phyloP scores from a whole-genome alignment of 1,140 invertebrate genomes.

The Drosophila kepulauana region DNA sequence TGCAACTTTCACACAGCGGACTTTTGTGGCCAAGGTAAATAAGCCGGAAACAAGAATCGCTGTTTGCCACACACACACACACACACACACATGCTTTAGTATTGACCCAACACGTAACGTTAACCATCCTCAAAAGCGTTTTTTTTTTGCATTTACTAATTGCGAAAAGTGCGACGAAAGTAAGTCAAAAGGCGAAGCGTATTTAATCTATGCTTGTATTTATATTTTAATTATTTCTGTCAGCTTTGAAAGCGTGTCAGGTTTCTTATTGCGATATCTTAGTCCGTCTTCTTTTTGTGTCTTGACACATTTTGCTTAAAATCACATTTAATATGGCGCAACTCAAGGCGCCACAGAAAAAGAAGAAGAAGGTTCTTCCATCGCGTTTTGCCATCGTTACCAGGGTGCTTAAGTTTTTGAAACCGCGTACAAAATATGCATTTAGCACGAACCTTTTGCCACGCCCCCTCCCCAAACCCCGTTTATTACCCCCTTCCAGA shows the following conservation, averaged over 20 bases:
- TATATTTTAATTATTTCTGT: constrained; percentile 57
- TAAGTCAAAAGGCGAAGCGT: background rate
- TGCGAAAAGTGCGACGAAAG: constrained; percentile 4
- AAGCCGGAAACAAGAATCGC: constrained; percentile 54
- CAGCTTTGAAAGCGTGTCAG: constrained; percentile 42
- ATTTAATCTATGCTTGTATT: constrained; percentile 19
- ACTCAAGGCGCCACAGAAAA: background rate
- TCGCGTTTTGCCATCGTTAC: constrained; percentile 38
- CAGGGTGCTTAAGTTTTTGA: constrained; percentile 54
- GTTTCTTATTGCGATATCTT: constrained; percentile 54
- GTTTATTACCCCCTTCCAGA: too few species aligned
- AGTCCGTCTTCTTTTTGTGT: constrained; percentile 10
- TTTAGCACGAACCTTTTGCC: constrained; percentile 73
- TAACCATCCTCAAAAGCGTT: too few species aligned
- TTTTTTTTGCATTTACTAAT: constrained; percentile 34
- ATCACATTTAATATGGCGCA: constrained; percentile 44
- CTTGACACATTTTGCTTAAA: constrained; percentile 51
- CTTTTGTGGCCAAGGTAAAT: constrained; percentile 51
- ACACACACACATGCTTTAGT: background rate
- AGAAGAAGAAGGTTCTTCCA: background rate
- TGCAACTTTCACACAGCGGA: constrained; percentile 53
- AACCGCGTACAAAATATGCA: constrained; percentile 71
- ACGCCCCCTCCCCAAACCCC: background rate
- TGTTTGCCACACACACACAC: constrained; percentile 32
- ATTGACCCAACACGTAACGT: constrained; percentile 5